These are phyloP conservation scores for Hiodon alosoides DNA, from an alignment of 2,113 vertebrate genomes.

Conservation along the genomic window DNA sequence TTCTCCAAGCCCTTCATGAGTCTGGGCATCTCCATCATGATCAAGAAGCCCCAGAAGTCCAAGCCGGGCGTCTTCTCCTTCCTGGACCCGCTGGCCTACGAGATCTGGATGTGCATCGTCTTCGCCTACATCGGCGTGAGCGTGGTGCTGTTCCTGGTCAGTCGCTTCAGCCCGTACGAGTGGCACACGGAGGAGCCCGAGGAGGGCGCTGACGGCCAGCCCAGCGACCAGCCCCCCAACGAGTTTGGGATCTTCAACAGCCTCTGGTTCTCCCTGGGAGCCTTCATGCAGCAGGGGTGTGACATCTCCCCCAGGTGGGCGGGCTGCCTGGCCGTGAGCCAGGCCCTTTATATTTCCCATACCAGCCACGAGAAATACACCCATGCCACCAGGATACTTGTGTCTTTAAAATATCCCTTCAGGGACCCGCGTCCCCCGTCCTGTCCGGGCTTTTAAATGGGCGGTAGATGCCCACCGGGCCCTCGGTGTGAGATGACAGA, in stretches of 20 bases:
- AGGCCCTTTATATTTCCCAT: too few species aligned
- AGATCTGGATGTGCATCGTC: constrained; percentile 99
- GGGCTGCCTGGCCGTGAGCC: too few species aligned
- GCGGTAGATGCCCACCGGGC: too few species aligned
- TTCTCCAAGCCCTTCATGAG: constrained; percentile 99
- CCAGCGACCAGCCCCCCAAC: constrained; percentile 93
- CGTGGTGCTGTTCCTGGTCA: constrained; percentile 97
- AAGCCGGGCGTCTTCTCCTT: constrained; percentile 99
- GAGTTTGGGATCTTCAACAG: constrained; percentile 99
- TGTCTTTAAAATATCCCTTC: too few species aligned
- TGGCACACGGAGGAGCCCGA: constrained; percentile 97
- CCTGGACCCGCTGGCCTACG: constrained; percentile 95
- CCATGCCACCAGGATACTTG: too few species aligned
- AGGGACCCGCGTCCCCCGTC: too few species aligned
- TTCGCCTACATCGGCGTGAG: constrained; percentile 99
- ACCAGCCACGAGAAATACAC: too few species aligned
- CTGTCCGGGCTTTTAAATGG: too few species aligned
- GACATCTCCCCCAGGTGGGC: constrained; percentile 97
- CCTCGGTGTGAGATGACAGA: too few species aligned
- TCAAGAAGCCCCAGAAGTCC: constrained; percentile 99
- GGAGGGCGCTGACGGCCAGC: constrained; percentile 80
- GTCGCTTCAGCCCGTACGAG: constrained; percentile 96
- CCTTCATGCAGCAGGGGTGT: constrained; percentile 99
- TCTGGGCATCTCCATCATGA: constrained; percentile 99
- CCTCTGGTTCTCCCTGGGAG: constrained; percentile 98